Evolutionary conservation across 2,113 vertebrate species (phyloP), one percentile per base, ranked within the genome.

Genomic region (Pterophyllum scalare): DNA sequence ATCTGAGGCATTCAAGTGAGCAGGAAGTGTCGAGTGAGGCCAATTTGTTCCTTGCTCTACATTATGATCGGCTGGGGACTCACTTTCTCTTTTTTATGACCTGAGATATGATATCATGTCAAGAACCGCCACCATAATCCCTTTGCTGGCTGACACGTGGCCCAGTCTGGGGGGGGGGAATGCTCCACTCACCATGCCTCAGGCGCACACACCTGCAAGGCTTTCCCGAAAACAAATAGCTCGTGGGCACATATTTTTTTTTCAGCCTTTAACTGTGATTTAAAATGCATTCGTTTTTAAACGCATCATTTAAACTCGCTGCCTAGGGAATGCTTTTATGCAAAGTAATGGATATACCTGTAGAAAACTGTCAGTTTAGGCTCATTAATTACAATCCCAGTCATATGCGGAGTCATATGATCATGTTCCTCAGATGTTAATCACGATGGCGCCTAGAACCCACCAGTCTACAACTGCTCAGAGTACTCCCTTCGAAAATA

Each of bases 351-450:
- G 35, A 4, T 81, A 13, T 62, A 84, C 81, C 83, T 83, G 60
- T 54, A 87, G 79, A 80, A 81, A 14, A 56, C 43, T 61, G 81
- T 77, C 84, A 78, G 54, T 81, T 78, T 65, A 74, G 75, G 49
- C 82, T 86, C 79, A 90, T 92, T 90, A 91, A 90, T 89, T 85
- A 86, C 76, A 70, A 76, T 58, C 14, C 43, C 6, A 81, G 59
- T 83, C 77, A 70, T 20, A 81, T 24, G 26, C 83, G 72, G 70
- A 86, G 86, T 89, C 80, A 89, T 14, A 77, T 61, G 38, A 81
- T 91, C 74, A n/a, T 81, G 88, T 85, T 90, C 20, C 49, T 84
- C 59, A 17, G 74, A 80, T 87, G 83, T 87, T 89, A 81, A 91
- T 92, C 84, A 80, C 77, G 40, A 79, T 75, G 28, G 72, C 7